phyloP scores from a whole-genome alignment of 2,797 vertebrate genomes.

The Pangasius macronema region DNA sequence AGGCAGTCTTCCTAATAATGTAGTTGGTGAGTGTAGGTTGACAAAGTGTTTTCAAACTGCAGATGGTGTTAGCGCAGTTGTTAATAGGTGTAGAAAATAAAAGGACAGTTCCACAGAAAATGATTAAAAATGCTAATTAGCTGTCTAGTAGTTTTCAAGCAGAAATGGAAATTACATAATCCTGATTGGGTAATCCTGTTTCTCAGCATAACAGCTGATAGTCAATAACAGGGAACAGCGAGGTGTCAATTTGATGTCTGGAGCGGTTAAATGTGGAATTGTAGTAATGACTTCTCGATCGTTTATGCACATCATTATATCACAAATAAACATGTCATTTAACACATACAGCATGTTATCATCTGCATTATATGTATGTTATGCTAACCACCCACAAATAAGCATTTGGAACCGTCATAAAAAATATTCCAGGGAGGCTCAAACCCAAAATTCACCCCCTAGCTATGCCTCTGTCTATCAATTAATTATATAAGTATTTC shows the following conservation, averaged over 20 bases:
- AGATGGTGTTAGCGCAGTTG: not conserved
- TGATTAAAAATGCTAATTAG: not conserved
- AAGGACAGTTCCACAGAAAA: not conserved
- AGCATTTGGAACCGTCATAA: not conserved
- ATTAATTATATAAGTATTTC: not conserved
- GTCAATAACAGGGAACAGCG: not conserved
- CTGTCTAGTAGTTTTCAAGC: not conserved
- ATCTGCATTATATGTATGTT: not conserved
- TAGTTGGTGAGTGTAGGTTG: not conserved
- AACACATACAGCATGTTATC: not conserved
- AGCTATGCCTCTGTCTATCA: not conserved
- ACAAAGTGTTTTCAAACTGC: not conserved
- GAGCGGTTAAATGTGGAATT: not conserved
- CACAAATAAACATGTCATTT: not conserved
- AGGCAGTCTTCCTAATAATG: constrained; percentile 1
- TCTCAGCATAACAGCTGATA: not conserved
- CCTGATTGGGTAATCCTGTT: not conserved
- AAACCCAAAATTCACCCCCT: not conserved
- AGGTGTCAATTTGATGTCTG: not conserved
- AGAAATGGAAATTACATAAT: not conserved
- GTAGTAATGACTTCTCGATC: not conserved
- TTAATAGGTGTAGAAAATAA: not conserved
- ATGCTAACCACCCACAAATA: not conserved
- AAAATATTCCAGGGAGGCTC: not conserved
- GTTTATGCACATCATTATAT: not conserved